Conservation (phyloP, 2,888 invertebrate genomes). For the Malacosoma neustria region DNA sequence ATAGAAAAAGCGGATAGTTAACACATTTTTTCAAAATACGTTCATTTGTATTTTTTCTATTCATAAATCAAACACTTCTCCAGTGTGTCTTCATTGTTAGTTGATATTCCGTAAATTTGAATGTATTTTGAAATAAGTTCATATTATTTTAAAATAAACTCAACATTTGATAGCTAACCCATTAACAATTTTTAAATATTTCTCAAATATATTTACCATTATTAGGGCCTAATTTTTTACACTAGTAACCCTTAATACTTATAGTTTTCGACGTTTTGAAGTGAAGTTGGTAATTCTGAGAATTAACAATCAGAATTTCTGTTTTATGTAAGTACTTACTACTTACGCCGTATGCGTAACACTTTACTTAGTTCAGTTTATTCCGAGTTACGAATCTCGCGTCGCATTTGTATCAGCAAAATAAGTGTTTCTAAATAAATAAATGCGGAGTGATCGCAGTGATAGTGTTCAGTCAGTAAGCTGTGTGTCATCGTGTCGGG, state of each 20-base stretch:
- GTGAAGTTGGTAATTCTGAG: conserved; percentile 61
- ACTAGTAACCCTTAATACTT: neutral
- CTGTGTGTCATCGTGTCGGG: conserved; percentile 62
- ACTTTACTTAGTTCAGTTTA: conserved; percentile 31
- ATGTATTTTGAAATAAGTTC: no score
- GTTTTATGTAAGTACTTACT: conserved; percentile 60
- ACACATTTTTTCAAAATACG: no score
- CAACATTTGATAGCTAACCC: no score
- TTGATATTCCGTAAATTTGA: no score
- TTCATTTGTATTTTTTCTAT: no score
- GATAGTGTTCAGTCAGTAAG: conserved; percentile 44
- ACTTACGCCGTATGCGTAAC: conserved; percentile 36
- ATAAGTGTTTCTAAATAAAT: conserved; percentile 16
- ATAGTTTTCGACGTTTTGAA: conserved; percentile 21
- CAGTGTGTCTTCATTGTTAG: no score
- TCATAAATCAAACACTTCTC: no score
- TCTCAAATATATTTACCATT: no score
- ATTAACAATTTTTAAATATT: no score
- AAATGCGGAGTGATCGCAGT: conserved; percentile 31
- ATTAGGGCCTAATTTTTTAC: no score
- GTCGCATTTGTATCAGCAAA: conserved; percentile 11
- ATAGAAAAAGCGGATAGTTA: no score
- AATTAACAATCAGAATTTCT: conserved; percentile 45
- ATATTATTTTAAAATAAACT: no score
- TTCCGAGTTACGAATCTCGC: conserved; percentile 23